Evolutionary conservation across 92 coral and sea anemone genomes (phyloP).

Genomic region (Chrysogorgia sp.): DNA sequence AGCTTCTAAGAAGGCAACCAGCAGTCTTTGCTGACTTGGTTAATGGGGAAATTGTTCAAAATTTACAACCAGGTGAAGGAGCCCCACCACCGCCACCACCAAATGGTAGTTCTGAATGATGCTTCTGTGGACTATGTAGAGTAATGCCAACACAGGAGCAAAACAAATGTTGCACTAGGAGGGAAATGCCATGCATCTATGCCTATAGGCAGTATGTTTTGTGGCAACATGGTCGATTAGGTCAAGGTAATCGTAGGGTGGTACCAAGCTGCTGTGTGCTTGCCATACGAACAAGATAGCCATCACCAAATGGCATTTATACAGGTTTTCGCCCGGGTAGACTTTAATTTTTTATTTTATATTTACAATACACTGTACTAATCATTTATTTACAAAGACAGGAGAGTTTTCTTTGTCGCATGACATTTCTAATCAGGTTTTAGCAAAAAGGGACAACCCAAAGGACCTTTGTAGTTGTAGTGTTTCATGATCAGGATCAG

Average conservation of each 20-base stretch:
- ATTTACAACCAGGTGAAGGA: background rate
- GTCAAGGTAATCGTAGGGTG: conserved; percentile 41
- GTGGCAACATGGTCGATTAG: conserved; percentile 44
- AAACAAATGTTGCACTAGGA: conserved; percentile 38
- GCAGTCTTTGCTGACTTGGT: conserved; percentile 38
- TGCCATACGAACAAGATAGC: conserved; percentile 32
- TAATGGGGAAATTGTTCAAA: conserved; percentile 19
- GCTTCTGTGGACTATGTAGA: conserved; percentile 5
- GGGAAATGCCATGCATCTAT: conserved; percentile 19
- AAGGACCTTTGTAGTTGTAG: too few relatives aligned
- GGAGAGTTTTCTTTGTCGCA: too few relatives aligned
- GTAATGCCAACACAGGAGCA: conserved; percentile 37
- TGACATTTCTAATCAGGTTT: too few relatives aligned
- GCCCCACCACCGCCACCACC: conserved; percentile 7
- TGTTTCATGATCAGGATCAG: too few relatives aligned
- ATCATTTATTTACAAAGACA: too few relatives aligned
- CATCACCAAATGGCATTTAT: conserved; percentile 41
- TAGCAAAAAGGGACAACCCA: too few relatives aligned
- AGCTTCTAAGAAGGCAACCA: conserved; percentile 15
- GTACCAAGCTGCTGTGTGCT: conserved; percentile 42
- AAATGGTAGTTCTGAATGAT: background rate
- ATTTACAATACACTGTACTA: too few relatives aligned
- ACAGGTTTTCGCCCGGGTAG: conserved; percentile 34
- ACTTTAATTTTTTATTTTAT: conserved; percentile 10
- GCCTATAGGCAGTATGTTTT: too few relatives aligned